Evolutionary conservation across 2,113 vertebrate species (phyloP), one percentile per base, ranked within the genome.

Genomic region (Lasiurus cinereus): DNA sequence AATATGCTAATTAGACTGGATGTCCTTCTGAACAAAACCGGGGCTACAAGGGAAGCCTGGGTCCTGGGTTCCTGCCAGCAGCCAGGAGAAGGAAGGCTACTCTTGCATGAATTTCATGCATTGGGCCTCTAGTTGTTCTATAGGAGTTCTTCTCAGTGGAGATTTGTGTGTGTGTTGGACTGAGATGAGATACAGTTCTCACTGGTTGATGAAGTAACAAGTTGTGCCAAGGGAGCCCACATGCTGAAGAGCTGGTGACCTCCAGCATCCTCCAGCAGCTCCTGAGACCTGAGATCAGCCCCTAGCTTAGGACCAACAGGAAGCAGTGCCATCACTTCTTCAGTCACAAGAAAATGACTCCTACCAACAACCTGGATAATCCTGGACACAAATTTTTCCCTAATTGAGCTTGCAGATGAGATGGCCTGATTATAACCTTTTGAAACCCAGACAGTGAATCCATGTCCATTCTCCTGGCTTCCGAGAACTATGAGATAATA

Each of bases 231-330:
- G 15, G 9, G 79, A 59, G 14, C 7, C n/a, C 18, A 46, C 9
- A 21, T 27, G 8, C 4, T 14, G 9, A n/a, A 76, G 13, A 59
- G 73, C 1, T 36, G n/a, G 33, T 3, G 18, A 21, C n/a, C 8
- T 62, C 52, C 22, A 21, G 43, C 15, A 43, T 54, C 0, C 3
- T 39, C 7, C 0, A 21, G 3, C 1, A 22, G 5, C 3, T 1
- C 14, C 21, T 27, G 24, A 24, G 31, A 43, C 0, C 3, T 29
- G 21, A 74, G 9, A 43, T 14, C 52, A 3, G 5, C 2, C 27
- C 50, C 3, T 1, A 85, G 46, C 0, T 56, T 16, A 84, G 46
- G 10, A 10, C 18, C 27, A 56, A 2, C 5, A 76, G 36, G 19
- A 54, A 62, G 0, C 14, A 27, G 2, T 22, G 24, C 22, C 3